These are phyloP conservation scores for Paraplagusia blochii DNA, from an alignment of 2,113 vertebrate genomes.

Conservation along the genomic window DNA sequence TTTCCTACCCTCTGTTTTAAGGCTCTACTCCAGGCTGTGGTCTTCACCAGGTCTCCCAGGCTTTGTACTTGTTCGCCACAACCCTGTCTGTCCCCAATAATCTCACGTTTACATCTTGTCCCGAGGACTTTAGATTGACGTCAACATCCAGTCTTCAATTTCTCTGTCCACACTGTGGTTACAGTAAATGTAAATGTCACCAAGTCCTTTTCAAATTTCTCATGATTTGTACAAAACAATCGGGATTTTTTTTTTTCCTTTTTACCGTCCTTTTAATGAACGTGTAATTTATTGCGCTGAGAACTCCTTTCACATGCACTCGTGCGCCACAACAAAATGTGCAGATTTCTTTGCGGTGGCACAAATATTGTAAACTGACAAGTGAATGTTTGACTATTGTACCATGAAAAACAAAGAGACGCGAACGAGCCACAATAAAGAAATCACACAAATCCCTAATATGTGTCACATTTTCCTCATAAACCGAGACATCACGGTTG, in stretches of 20 bases:
- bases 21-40: too few relatives aligned
- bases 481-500: constrained; percentile 27
- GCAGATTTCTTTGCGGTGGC: constrained; percentile 51
- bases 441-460: constrained; percentile 32
- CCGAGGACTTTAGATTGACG: neutral
- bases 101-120: neutral
- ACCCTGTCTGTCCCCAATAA: neutral
- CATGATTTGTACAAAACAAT: constrained; percentile 34
- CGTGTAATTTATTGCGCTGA: constrained; percentile 17
- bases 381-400: constrained; percentile 18
- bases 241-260: too few relatives aligned
- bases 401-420: constrained; percentile 17
- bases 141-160: neutral
- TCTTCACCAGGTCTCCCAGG: too few relatives aligned
- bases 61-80: too few relatives aligned
- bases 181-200: constrained; percentile 18
- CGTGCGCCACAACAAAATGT: constrained; percentile 36
- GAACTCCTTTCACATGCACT: constrained; percentile 10
- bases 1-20: too few relatives aligned
- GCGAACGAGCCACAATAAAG: constrained; percentile 33
- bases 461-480: constrained; percentile 14
- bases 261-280: constrained; percentile 17
- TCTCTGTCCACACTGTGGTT: constrained; percentile 10
- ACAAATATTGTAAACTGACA: constrained; percentile 25
- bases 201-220: constrained; percentile 6